phyloP scores from a whole-genome alignment of 2,888 invertebrate genomes.

The Sarcophaga variegata region DNA sequence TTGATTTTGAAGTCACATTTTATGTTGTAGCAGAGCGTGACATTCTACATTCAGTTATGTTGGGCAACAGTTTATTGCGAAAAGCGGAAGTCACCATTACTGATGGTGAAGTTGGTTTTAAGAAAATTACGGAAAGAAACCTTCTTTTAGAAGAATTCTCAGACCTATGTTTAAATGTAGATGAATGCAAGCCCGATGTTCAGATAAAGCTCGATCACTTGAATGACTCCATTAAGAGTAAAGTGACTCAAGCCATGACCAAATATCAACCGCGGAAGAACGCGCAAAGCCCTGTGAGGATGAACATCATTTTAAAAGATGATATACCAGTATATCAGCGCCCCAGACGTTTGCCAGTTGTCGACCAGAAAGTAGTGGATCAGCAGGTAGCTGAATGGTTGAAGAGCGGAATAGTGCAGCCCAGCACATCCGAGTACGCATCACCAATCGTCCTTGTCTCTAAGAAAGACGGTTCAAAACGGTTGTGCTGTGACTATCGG shows the following conservation, averaged over 20 bases:
- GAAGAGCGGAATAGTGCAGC: conserved; percentile 18
- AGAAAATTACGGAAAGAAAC: not conserved
- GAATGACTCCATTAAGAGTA: no score
- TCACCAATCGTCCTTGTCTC: not conserved
- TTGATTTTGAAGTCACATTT: not conserved
- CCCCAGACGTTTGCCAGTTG: conserved; percentile 71
- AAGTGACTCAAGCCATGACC: not conserved
- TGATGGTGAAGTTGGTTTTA: conserved; percentile 4
- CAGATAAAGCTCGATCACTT: conserved; percentile 39
- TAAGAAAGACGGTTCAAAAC: no score
- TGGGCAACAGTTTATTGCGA: conserved; percentile 16
- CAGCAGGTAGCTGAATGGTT: conserved; percentile 43
- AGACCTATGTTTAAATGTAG: not conserved
- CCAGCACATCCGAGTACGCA: conserved; percentile 40
- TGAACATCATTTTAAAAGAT: conserved; percentile 39
- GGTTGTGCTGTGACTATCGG: no score
- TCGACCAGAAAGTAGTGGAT: conserved; percentile 65
- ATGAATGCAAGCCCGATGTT: not conserved
- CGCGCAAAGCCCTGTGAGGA: not conserved
- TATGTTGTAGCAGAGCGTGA: conserved; percentile 1
- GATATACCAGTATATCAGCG: conserved; percentile 54
- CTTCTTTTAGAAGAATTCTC: conserved; percentile 1
- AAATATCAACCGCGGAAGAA: not conserved
- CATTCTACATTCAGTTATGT: conserved; percentile 12
- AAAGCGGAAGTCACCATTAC: not conserved